phyloP scores from a whole-genome alignment of 2,113 vertebrate genomes.

The Pogonocichla stellata region DNA sequence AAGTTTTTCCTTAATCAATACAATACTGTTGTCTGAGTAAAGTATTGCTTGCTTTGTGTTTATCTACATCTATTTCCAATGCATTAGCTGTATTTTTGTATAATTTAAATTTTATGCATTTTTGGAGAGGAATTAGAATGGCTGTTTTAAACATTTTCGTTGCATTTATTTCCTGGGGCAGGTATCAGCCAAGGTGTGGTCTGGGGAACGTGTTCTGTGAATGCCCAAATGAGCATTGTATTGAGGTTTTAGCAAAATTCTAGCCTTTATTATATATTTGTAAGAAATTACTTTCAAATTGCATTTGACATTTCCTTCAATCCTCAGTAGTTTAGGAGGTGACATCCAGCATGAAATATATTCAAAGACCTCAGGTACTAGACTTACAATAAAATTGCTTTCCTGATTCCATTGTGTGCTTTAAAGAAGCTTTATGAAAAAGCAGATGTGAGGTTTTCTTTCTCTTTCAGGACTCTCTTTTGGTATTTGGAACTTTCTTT shows the following conservation, averaged over 20 bases:
- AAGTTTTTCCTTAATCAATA: neutral
- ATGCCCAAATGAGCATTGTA: neutral
- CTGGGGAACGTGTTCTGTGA: neutral
- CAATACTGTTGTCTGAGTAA: neutral
- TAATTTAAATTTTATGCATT: neutral
- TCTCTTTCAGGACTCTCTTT: neutral
- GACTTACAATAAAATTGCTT: neutral
- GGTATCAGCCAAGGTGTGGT: fast-evolving
- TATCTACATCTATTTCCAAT: neutral
- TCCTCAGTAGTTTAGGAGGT: neutral
- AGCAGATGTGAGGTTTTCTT: neutral
- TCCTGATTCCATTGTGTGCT: neutral
- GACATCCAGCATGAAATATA: neutral
- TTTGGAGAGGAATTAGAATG: neutral
- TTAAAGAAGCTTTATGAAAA: neutral
- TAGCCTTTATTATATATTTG: neutral
- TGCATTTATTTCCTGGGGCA: neutral
- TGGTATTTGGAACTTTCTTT: neutral
- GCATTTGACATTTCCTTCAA: neutral
- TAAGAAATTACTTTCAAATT: conserved; percentile 13
- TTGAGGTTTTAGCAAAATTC: neutral
- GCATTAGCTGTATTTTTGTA: neutral
- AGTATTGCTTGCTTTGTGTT: neutral
- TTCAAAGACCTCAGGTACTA: neutral
- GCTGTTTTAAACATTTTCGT: neutral